Evolutionary conservation across 2,113 vertebrate species (phyloP).

Genomic region (Serilophus lunatus): DNA sequence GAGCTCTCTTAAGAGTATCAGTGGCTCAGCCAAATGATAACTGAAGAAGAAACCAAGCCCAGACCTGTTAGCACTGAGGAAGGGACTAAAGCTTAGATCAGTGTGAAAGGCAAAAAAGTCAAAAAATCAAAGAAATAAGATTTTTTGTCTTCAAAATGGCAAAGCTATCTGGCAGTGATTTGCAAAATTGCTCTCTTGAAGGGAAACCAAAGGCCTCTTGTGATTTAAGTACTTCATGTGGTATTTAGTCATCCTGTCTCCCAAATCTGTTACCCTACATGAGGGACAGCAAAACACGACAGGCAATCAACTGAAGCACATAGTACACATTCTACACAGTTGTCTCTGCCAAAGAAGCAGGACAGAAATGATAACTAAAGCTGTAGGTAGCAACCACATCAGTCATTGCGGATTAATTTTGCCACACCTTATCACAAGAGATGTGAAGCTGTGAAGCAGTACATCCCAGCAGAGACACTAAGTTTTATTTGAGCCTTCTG

Average conservation of each 20-base stretch:
- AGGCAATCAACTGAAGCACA: not conserved
- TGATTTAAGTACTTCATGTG: not conserved
- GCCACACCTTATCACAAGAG: not conserved
- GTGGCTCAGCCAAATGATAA: not conserved
- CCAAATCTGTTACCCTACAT: not conserved
- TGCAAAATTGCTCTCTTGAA: not conserved
- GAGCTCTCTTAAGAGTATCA: not conserved
- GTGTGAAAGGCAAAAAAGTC: not conserved
- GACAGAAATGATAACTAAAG: not conserved
- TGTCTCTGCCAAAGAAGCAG: not conserved
- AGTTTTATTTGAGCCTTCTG: not conserved
- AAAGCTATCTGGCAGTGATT: not conserved
- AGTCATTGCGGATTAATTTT: not conserved
- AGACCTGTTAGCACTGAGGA: not conserved
- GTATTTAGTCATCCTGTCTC: not conserved
- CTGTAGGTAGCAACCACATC: not conserved
- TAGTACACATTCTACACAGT: not conserved
- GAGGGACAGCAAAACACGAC: not conserved
- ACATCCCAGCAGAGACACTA: not conserved
- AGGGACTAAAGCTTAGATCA: not conserved
- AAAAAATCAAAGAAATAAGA: not conserved
- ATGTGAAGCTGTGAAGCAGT: not conserved
- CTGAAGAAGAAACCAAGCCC: not conserved
- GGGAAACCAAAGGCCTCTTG: not conserved
- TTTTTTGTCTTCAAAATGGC: not conserved